Conservation (phyloP, 2,797 vertebrate species). For the Orientallactaga sibirica region DNA sequence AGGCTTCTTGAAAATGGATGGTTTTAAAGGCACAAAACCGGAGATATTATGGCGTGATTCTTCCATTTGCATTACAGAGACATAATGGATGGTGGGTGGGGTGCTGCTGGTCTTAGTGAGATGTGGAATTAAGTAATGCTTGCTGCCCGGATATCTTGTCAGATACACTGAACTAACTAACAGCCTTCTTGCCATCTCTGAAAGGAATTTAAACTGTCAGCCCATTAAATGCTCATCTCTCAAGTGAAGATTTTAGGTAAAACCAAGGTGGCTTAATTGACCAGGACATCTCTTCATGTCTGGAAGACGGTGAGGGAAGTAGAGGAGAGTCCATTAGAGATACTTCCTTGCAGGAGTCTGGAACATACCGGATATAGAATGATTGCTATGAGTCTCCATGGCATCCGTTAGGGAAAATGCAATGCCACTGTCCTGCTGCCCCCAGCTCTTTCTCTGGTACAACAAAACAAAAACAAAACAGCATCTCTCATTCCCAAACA, state of each 20-base stretch:
- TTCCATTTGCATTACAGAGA: conserved; percentile 30
- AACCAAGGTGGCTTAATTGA: conserved; percentile 82
- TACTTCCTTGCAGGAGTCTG: conserved; percentile 64
- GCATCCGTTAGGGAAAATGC: conserved; percentile 76
- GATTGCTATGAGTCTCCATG: conserved; percentile 75
- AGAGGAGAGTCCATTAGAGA: conserved; percentile 18
- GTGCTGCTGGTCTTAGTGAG: conserved; percentile 46
- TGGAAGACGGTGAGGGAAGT: background rate
- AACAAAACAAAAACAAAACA: too few relatives aligned
- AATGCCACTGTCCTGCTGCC: conserved; percentile 59
- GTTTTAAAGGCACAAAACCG: conserved; percentile 47
- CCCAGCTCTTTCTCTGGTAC: conserved; percentile 68
- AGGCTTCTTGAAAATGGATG: conserved; percentile 14
- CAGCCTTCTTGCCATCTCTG: conserved; percentile 69
- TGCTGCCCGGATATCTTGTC: conserved; percentile 66
- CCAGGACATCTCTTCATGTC: conserved; percentile 77
- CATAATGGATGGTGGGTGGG: background rate
- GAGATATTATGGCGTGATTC: background rate
- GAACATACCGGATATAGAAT: conserved; percentile 56
- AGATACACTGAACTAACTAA: conserved; percentile 50
- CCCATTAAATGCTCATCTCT: conserved; percentile 81
- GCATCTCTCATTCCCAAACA: conserved; percentile 72
- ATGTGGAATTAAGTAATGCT: conserved; percentile 59
- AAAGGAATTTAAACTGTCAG: conserved; percentile 78
- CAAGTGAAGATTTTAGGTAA: conserved; percentile 81